Conservation (phyloP, 1,140 invertebrate genomes). For the Heliothis virescens region DNA sequence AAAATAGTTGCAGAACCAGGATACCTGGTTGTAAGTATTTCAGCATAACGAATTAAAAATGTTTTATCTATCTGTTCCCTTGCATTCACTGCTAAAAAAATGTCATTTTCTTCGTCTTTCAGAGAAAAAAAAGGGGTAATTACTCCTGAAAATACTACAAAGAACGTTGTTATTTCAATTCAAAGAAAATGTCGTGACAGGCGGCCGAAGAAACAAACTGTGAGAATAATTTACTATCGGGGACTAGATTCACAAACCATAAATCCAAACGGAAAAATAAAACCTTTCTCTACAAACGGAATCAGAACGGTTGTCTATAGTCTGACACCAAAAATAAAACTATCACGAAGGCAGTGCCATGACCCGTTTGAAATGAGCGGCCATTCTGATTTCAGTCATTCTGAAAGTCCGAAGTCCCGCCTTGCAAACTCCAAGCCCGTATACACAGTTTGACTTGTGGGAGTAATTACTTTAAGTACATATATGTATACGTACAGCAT, state of each 20-base stretch:
- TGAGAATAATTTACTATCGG: constrained; percentile 43
- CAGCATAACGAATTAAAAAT: too few relatives aligned
- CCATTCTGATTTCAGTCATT: constrained; percentile 11
- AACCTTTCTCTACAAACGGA: constrained; percentile 20
- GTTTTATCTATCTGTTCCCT: background rate
- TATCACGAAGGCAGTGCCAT: constrained; percentile 24
- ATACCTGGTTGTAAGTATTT: too few relatives aligned
- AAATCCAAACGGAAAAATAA: constrained; percentile 46
- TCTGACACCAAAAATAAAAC: constrained; percentile 41
- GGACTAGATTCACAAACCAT: constrained; percentile 35
- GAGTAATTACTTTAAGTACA: constrained; percentile 20
- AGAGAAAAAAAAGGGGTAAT: background rate
- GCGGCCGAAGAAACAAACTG: constrained; percentile 15
- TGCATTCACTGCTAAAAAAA: background rate
- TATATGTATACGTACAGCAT: background rate
- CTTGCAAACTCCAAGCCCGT: constrained; percentile 2
- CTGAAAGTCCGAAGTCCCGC: background rate
- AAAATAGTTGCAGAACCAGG: too few relatives aligned
- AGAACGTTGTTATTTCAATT: constrained; percentile 16
- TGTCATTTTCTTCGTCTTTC: background rate
- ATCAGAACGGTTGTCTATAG: constrained; percentile 25
- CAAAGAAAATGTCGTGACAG: constrained; percentile 12
- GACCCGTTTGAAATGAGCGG: constrained; percentile 16
- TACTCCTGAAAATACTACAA: background rate
- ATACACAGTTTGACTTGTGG: constrained; percentile 11